Base-by-base conservation (phyloP, 2,888 invertebrate genomes). In the Bembecia ichneumoniformis region DNA sequence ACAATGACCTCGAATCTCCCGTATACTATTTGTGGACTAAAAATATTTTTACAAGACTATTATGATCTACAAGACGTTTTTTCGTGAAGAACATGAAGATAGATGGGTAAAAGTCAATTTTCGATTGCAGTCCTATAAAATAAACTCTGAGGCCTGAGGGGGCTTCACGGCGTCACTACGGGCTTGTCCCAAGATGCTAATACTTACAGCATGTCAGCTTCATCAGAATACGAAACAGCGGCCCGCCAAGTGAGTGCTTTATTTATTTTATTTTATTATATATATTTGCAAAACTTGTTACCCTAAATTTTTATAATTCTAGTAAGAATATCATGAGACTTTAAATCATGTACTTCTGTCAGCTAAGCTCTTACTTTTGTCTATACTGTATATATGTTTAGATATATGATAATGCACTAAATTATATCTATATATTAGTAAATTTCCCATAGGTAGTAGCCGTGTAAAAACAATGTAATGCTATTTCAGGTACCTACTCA, bases 111-210 rank as follows among this genome's bases (percentile, higher is more conserved):
- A 71, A 68, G 63, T 65, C 74, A 68, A 77, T 82, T 84, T 84
- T 83, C 80, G 75, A 72, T 87, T 87, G 80, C 86, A 87, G 86
- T 86, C 77, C 73, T 75, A 74, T 82, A 74, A 77, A 82, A 77
- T 82, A 78, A 79, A 66, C 69, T 78, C 72, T 84, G 84, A 75
- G 84, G 75, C 78, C 76, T 73, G 69, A 75, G 73, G 62, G 83
- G 77, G 70, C 81, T 82, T 80, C 84, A 74, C 72, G 74, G 74
- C 77, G 69, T 82, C 82, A 82, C 83, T 82, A 81, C 74, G 86
- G 83, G 86, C 69, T 82, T 74, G 76, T 77, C 87, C 86, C 87
- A 88, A 88, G 84, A 88, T 88, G 87, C 77, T 75, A 81, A 76
- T 84, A 72, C 79, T 77, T 75, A 80, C 84, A 83, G 82, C 72